These are phyloP conservation scores for Nymphalis urticae DNA, from an alignment of 2,888 invertebrate species.

Conservation along the genomic window DNA sequence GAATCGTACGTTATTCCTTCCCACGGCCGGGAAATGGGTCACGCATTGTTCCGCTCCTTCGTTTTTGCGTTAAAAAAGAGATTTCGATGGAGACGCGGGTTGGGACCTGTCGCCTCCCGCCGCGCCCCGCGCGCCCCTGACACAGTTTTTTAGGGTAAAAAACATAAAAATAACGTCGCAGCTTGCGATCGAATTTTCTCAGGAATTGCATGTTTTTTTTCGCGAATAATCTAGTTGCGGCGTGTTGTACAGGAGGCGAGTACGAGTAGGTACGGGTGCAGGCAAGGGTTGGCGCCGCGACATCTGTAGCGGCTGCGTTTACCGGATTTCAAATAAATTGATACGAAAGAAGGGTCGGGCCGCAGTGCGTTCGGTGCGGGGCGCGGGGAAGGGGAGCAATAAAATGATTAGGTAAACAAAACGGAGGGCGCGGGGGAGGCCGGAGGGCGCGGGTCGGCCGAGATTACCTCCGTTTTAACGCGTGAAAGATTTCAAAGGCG, in stretches of 20 bases:
- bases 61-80: constrained; percentile 78
- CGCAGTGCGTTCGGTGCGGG: constrained; percentile 37
- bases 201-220: constrained; percentile 63
- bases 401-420: constrained; percentile 79
- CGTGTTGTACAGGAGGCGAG: constrained; percentile 65
- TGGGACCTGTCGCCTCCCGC: constrained; percentile 60
- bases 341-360: constrained; percentile 42
- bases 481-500: constrained; percentile 79
- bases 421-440: constrained; percentile 46
- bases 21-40: constrained; percentile 81
- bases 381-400: constrained; percentile 52
- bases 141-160: constrained; percentile 77
- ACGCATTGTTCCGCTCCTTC: constrained; percentile 73
- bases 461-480: constrained; percentile 81
- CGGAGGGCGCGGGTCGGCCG: constrained; percentile 46
- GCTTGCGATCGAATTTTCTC: constrained; percentile 76
- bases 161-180: constrained; percentile 73
- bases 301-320: constrained; percentile 50
- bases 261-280: constrained; percentile 32
- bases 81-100: constrained; percentile 67
- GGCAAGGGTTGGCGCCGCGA: constrained; percentile 46
- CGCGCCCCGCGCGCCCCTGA: constrained; percentile 64
- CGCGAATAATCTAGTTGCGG: constrained; percentile 63
- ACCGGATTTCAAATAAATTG: constrained; percentile 59
- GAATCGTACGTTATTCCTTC: constrained; percentile 78